Evolutionary conservation across 2,888 invertebrate species (phyloP).

Genomic region (Augochlorella aurata): DNA sequence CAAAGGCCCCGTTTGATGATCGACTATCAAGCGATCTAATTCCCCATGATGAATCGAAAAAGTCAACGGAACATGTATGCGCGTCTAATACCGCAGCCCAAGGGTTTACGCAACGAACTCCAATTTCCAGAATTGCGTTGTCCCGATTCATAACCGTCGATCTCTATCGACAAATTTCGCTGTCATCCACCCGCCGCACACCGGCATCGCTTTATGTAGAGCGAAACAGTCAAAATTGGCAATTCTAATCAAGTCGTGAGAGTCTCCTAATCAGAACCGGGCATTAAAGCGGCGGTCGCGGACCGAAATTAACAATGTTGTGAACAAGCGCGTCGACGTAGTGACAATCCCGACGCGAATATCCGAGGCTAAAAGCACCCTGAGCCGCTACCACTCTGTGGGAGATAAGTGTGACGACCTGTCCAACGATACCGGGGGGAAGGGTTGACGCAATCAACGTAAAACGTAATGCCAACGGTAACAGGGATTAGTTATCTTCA

Average conservation of each 20-base stretch:
- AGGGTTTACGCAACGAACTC: neutral
- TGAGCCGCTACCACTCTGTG: constrained; percentile 57
- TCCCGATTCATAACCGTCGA: neutral
- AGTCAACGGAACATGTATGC: constrained; percentile 12
- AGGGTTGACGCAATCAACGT: constrained; percentile 82
- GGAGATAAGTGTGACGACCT: constrained; percentile 82
- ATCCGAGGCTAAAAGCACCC: constrained; percentile 62
- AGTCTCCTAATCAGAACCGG: constrained; percentile 61
- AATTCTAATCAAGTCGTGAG: constrained; percentile 66
- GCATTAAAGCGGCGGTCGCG: constrained; percentile 53
- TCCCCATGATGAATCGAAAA: constrained; percentile 34
- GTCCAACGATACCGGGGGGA: constrained; percentile 78
- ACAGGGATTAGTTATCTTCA: constrained; percentile 82
- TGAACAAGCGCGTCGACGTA: constrained; percentile 71
- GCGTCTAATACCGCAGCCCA: neutral
- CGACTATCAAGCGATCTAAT: constrained; percentile 55
- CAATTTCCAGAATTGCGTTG: neutral
- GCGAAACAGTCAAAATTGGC: constrained; percentile 46
- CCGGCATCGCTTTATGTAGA: neutral
- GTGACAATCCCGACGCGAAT: constrained; percentile 60
- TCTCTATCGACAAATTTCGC: constrained; percentile 1
- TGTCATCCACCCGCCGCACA: neutral
- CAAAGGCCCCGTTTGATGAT: constrained; percentile 54
- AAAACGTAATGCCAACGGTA: constrained; percentile 81
- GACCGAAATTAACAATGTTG: constrained; percentile 77